Conservation (phyloP, 2,797 vertebrate genomes). For the Monodelphis domestica region DNA sequence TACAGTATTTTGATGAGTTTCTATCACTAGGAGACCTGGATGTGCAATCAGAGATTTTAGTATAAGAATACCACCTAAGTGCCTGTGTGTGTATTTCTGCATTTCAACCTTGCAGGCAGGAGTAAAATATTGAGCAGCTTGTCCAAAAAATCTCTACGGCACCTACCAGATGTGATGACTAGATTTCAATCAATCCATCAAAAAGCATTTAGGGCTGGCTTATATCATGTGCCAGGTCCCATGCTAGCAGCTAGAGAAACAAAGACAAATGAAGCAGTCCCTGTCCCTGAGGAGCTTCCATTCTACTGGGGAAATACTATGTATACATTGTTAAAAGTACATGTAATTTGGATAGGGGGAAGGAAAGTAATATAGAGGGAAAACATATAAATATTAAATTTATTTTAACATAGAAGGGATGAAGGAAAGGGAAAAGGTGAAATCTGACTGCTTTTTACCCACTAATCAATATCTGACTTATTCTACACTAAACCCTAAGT, state of each 20-base stretch:
- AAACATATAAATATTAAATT: too few species aligned
- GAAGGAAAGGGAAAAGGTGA: too few species aligned
- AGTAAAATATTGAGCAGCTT: not conserved
- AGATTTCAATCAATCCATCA: not conserved
- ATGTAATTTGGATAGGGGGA: too few species aligned
- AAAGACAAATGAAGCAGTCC: not conserved
- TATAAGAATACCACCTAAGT: not conserved
- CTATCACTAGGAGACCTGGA: not conserved
- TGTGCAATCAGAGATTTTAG: slow-evolving; percentile 6
- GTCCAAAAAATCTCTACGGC: not conserved
- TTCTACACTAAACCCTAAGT: too few species aligned
- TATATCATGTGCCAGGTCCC: not conserved
- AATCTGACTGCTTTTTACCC: too few species aligned
- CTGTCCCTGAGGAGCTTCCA: not conserved
- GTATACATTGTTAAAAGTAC: too few species aligned
- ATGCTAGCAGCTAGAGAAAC: not conserved
- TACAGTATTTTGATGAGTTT: not conserved
- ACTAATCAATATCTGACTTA: too few species aligned
- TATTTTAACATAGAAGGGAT: too few species aligned
- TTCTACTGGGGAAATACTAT: not conserved
- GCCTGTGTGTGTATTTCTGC: not conserved
- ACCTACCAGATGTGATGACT: not conserved
- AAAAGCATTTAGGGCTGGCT: not conserved
- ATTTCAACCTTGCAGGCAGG: not conserved
- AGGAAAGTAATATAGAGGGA: too few species aligned